Base-by-base conservation (phyloP, 1,140 invertebrate genomes). In the Drosophila simulans region DNA sequence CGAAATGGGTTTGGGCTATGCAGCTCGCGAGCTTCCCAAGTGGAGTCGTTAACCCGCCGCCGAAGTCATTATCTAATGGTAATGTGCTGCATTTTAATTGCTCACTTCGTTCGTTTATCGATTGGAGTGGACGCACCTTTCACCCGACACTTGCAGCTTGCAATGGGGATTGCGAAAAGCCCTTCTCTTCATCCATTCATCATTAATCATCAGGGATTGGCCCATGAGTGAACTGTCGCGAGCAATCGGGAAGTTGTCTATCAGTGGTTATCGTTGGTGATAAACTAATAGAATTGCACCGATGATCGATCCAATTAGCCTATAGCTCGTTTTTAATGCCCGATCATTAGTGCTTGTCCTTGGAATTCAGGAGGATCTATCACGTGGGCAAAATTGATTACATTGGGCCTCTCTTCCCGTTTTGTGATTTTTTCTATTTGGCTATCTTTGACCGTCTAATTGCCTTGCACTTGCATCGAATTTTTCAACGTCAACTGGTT, bases 391-490 rank as follows among this genome's bases (percentile, higher is more conserved):
- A 10, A 7, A 51, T 31, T 22, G 27, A 17, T 51, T 34, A 17
- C 13, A 31, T 3, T 69, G 10, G 25, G 43, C 31, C 13, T 56
- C 37, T 27, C 22, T 22, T 31, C 7, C 31, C 31, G 31, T 31
- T 42, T 43, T 37, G 37, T 66, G 31, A 31, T 39, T 39, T 43
- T 34, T 31, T 34, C 22, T 15, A n/a, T 17, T 34, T 31, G 7
- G 1, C 0, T 31, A 31, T 48, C n/a, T 48, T 25, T 48, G 5
- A 8, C 22, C 25, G 34, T 40, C 48, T 54, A 62, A 62, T 62
- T 72, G 83, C 78, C 88, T 91, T 91, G 88, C 77, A 88, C 89
- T 91, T 91, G 89, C 75, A 58, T 56, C 49, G 48, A 40, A 65
- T 73, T 46, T 70, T 59, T 62, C 39, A 64, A 40, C 46, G 15